Base-by-base conservation (phyloP, 1,140 invertebrate species). In the Anagrus nilaparvatae region DNA sequence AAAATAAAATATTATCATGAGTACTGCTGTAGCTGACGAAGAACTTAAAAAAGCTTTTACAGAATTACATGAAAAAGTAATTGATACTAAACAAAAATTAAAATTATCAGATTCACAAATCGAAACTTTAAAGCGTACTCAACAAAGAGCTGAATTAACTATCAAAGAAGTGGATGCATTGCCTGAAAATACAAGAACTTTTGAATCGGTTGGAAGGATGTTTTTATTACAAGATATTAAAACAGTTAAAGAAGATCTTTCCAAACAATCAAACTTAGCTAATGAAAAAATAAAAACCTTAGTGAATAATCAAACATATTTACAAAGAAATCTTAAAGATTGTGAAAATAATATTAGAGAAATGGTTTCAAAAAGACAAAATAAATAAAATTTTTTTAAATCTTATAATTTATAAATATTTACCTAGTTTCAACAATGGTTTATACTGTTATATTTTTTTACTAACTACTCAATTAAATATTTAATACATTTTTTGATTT, bases 281-380 rank as follows among this genome's bases (percentile, higher is more conserved):
- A 73, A 78, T 13, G 77, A 82, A 27, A 86, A 86, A 61, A 82
- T 85, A 18, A 78, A 78, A 59, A 74, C 73, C 9, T 66, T 87
- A 43, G 81, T 87, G 61, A 77, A 69, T 39, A 85, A 77, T 46
- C 89, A 90, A 63, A 56, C 67, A 6, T 86, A 84, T 60, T 66
- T 90, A 47, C 79, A 87, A 55, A 73, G 75, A 50, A 87, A 71
- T 63, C 69, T 90, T 33, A 87, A 86, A 65, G 85, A 89, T 51
- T 84, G 81, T 59, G 82, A 88, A 69, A 79, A 89, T 58, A 86
- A 85, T 61, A 68, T 92, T 4, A 63, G 87, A 56, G 87, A 91
- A 74, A 78, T 91, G 72, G 78, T 92, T 0, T 76, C 82, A 50
- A 79, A 79, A 42, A 71, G 73, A 39, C 54, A 63, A 27, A 63